These are phyloP conservation scores for Sinocyclocheilus anshuiensis DNA, from an alignment of 2,113 vertebrate genomes.

Conservation along the genomic window DNA sequence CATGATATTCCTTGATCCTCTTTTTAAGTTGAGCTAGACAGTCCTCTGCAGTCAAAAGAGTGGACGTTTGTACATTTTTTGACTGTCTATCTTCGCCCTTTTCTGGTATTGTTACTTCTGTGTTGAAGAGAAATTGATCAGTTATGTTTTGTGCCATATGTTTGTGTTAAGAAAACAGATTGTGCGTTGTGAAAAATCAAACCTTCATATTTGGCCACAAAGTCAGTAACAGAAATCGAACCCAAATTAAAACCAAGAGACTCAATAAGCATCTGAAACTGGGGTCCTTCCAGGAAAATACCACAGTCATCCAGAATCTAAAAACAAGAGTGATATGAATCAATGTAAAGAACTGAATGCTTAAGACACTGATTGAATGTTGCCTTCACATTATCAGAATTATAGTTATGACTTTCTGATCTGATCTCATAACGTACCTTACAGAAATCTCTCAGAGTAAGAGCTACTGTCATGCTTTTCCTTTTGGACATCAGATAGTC, in stretches of 20 bases:
- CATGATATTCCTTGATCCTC: slow-evolving; percentile 63
- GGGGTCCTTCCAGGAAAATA: slow-evolving; percentile 62
- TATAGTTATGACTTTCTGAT: background rate
- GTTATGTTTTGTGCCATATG: background rate
- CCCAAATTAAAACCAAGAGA: slow-evolving; percentile 65
- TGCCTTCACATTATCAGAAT: background rate
- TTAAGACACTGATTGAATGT: background rate
- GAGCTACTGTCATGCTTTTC: slow-evolving; percentile 53
- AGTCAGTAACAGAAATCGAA: slow-evolving; percentile 66
- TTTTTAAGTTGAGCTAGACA: slow-evolving; percentile 66
- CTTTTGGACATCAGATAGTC: slow-evolving; percentile 62
- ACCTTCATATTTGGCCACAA: slow-evolving; percentile 69
- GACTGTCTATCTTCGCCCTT: background rate
- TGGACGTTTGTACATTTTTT: background rate
- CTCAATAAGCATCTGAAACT: slow-evolving; percentile 60
- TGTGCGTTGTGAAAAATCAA: slow-evolving; percentile 37
- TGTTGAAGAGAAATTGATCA: background rate
- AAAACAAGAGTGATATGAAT: background rate
- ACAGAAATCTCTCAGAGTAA: slow-evolving; percentile 56
- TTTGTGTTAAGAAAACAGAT: background rate
- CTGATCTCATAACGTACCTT: slow-evolving; percentile 64
- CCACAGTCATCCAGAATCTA: slow-evolving; percentile 66
- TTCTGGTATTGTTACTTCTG: slow-evolving; percentile 31
- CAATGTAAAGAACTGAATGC: background rate
- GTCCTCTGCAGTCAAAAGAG: slow-evolving; percentile 67